Base-by-base conservation (phyloP, 2,888 invertebrate genomes). In the Sesia apiformis region DNA sequence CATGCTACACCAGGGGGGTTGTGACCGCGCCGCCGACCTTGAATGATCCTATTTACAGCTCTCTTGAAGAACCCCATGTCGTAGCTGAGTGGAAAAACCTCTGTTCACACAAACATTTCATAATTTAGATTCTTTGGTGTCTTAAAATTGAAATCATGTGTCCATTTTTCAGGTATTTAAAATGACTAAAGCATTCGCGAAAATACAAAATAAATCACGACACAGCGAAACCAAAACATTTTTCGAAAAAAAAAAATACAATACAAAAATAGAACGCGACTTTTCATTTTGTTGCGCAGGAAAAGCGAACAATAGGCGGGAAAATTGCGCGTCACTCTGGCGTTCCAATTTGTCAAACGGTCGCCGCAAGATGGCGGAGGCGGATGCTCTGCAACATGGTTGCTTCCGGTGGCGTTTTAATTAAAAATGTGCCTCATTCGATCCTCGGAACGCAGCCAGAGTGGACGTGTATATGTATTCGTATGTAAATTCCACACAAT, bases 281-380 rank as follows among this genome's bases (percentile, higher is more conserved):
- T 87, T 89, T 87, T 89, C 88, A 89, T 89, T 87, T 83, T 83
- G 84, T 85, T 80, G 86, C 77, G 78, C 78, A 79, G 78, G 81
- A 79, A 84, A 84, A 80, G 81, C 83, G 86, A 85, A 89, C 88
- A 88, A 88, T 86, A 76, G 84, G 83, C 81, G 85, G 85, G 84
- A 86, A 88, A 88, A 88, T 88, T 88, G 87, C 88, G 87, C 88
- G 89, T 89, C 89, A 89, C 86, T 85, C 85, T 81, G 76, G 78
- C 84, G 80, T 84, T 85, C 84, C 89, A 88, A 89, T 89, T 89
- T 89, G 88, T 89, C 88, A 89, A 89, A 86, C 84, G 84, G 76
- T 74, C 75, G 74, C 78, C 79, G 77, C 84, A 85, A 87, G 86
- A 88, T 87, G 89, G 87, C 86, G 80, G 71, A 73, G 66, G 67